Percentiles rank a stretch among this genome's conserved stretches.
These are phyloP conservation scores for Amazona guildingii DNA, from an alignment of 2,113 vertebrate species.

Conservation along the genomic window DNA sequence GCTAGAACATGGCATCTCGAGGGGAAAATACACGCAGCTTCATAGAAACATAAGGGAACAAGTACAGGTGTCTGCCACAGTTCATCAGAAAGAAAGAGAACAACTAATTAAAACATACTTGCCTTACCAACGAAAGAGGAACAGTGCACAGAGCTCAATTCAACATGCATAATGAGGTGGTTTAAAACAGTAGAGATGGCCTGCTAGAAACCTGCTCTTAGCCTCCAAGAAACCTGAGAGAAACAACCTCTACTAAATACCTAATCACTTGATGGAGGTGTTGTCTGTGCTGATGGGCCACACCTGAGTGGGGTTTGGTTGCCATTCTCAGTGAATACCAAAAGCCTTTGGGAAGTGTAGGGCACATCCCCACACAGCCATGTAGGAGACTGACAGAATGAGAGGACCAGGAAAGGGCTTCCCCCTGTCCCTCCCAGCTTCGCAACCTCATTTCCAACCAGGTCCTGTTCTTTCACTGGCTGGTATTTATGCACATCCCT, in stretches of 20 bases:
- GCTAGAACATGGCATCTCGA: fast-evolving
- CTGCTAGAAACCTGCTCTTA: fast-evolving
- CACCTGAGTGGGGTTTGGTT: no score
- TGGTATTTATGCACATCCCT: not conserved
- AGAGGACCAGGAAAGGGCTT: not conserved
- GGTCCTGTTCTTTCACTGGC: not conserved
- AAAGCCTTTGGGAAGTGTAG: not conserved
- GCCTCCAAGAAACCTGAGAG: not conserved
- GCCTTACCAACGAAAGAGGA: not conserved
- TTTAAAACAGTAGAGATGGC: not conserved
- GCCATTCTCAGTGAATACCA: not conserved
- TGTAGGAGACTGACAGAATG: fast-evolving
- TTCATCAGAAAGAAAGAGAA: not conserved
- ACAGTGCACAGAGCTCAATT: not conserved
- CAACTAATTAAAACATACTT: not conserved
- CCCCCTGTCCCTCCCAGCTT: not conserved
- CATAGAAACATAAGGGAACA: fast-evolving
- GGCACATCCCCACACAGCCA: not conserved
- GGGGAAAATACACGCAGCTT: fast-evolving
- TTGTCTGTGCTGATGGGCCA: fast-evolving
- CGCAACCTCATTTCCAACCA: not conserved
- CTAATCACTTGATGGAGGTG: fast-evolving
- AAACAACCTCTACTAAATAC: not conserved
- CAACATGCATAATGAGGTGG: not conserved
- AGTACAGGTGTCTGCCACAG: fast-evolving